These are phyloP conservation scores for Myxocyprinus asiaticus DNA, from an alignment of 2,113 vertebrate genomes.

Conservation along the genomic window DNA sequence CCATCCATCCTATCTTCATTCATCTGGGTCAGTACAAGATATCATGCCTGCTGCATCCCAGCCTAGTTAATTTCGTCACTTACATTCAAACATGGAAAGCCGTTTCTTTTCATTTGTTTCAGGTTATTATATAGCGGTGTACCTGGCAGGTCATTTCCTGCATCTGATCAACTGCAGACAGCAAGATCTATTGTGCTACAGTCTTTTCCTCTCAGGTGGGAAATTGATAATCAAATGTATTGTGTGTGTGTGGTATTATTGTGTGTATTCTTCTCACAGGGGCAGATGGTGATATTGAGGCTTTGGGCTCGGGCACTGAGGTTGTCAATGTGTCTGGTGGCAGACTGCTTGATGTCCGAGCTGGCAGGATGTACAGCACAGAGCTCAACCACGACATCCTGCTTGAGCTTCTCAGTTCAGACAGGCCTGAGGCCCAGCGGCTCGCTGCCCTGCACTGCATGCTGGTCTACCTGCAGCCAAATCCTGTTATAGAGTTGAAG, in stretches of 20 bases:
- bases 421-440: slow-evolving; percentile 73
- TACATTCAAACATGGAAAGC: not conserved
- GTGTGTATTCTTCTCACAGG: slow-evolving; percentile 48
- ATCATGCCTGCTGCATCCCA: not conserved
- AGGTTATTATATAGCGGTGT: slow-evolving; percentile 89
- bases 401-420: slow-evolving; percentile 73
- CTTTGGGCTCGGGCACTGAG: slow-evolving; percentile 30
- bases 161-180: slow-evolving; percentile 90
- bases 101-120: slow-evolving; percentile 13
- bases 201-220: slow-evolving; percentile 89
- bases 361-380: slow-evolving; percentile 72
- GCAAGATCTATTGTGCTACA: slow-evolving; percentile 87
- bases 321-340: slow-evolving; percentile 27
- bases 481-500: slow-evolving; percentile 69
- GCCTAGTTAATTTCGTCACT: no score
- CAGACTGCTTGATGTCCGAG: slow-evolving; percentile 72
- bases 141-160: slow-evolving; percentile 84
- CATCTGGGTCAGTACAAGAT: slow-evolving; percentile 82
- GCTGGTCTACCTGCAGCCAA: slow-evolving; percentile 74
- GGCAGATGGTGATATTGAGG: slow-evolving; percentile 54
- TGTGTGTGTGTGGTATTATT: not conserved
- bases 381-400: slow-evolving; percentile 72
- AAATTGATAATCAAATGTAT: not conserved
- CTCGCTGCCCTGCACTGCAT: slow-evolving; percentile 86
- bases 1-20: slow-evolving; percentile 80